Evolutionary conservation across 2,888 invertebrate species (phyloP).

Genomic region (Heliothis peltigera): DNA sequence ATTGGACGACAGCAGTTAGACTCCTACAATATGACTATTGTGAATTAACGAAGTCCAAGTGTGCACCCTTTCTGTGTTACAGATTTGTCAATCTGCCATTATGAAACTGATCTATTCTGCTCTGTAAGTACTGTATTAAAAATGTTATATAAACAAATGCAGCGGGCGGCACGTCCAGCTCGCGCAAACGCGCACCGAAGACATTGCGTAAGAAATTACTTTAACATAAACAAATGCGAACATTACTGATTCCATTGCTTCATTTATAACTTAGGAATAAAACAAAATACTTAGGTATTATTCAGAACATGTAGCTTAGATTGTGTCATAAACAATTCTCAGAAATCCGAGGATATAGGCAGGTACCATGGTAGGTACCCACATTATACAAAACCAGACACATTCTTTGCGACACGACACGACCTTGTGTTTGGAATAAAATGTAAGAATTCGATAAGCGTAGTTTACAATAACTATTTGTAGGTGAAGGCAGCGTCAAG

Average conservation of each 20-base stretch:
- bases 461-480: constrained; percentile 14
- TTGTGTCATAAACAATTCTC: too few relatives aligned
- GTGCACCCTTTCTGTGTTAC: background rate
- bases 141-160: constrained; percentile 33
- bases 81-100: background rate
- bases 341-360: constrained; percentile 1
- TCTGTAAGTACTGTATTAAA: background rate
- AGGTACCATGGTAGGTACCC: background rate
- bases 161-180: constrained; percentile 14
- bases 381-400: constrained; percentile 24
- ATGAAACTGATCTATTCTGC: constrained; percentile 5
- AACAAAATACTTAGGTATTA: background rate
- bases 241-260: background rate
- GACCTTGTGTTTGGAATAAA: constrained; percentile 37
- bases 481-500: constrained; percentile 14
- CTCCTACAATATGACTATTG: too few relatives aligned
- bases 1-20: too few relatives aligned
- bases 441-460: constrained; percentile 22
- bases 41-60: too few relatives aligned
- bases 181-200: background rate
- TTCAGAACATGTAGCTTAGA: background rate
- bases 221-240: constrained; percentile 9
- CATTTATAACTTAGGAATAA: background rate
- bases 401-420: constrained; percentile 4
- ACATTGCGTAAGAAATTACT: constrained; percentile 18